Conservation (phyloP, 2,888 invertebrate genomes). For the Himalopsyche japonica region DNA sequence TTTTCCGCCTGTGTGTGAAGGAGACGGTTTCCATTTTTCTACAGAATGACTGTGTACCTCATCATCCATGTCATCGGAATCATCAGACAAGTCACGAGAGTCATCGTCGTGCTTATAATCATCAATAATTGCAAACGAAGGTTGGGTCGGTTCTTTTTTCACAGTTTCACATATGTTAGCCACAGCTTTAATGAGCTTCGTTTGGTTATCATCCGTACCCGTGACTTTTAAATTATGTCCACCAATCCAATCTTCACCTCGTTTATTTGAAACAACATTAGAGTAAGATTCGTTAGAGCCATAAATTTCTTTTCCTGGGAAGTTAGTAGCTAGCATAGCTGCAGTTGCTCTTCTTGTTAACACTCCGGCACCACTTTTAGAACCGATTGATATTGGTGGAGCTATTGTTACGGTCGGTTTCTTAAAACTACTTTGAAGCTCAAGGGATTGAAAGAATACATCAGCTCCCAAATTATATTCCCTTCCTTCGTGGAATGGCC, state of each 20-base stretch:
- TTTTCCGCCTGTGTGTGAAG: conserved; percentile 68
- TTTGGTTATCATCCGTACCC: conserved; percentile 61
- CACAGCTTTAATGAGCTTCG: conserved; percentile 67
- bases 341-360: conserved; percentile 53
- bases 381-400: conserved; percentile 49
- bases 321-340: conserved; percentile 47
- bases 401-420: conserved; percentile 60
- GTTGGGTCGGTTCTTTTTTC: conserved; percentile 56
- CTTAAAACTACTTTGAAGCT: conserved; percentile 74
- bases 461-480: conserved; percentile 74
- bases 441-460: conserved; percentile 84
- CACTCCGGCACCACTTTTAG: conserved; percentile 48
- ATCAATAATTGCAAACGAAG: conserved; percentile 51
- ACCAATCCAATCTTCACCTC: conserved; percentile 66
- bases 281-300: neutral
- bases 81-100: conserved; percentile 61
- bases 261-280: conserved; percentile 44
- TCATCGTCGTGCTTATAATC: conserved; percentile 55
- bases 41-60: conserved; percentile 51
- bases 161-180: conserved; percentile 63
- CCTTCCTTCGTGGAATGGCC: conserved; percentile 49
- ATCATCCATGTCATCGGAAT: conserved; percentile 61
- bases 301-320: conserved; percentile 8
- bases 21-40: conserved; percentile 56
- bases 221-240: conserved; percentile 62